These are phyloP conservation scores for Podabrus alpinus DNA, from an alignment of 2,888 invertebrate species.

Conservation along the genomic window DNA sequence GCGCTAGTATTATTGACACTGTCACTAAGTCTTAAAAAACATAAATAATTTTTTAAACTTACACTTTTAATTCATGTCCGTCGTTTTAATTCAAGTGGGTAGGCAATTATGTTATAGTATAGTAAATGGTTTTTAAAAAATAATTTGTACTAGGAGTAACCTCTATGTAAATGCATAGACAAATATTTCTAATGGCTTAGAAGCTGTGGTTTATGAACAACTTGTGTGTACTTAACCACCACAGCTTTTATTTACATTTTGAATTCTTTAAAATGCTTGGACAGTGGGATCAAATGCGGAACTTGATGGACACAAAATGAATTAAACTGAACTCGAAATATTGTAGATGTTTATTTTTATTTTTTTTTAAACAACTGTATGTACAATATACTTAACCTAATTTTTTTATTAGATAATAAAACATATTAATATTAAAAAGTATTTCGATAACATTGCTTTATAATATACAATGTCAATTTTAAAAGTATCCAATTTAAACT, in stretches of 20 bases:
- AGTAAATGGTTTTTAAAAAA: neutral
- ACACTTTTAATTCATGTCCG: neutral
- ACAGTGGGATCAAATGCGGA: slow-evolving; percentile 31
- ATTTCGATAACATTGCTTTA: neutral
- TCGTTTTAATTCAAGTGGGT: neutral
- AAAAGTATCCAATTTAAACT: neutral
- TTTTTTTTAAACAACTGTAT: slow-evolving; percentile 1
- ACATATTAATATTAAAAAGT: neutral
- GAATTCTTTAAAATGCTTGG: slow-evolving; percentile 43
- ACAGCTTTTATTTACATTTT: slow-evolving; percentile 43
- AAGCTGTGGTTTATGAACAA: slow-evolving; percentile 47
- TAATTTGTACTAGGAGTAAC: slow-evolving; percentile 44
- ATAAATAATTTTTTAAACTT: neutral
- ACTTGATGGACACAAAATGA: slow-evolving; percentile 3
- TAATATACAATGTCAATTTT: neutral
- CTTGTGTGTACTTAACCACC: slow-evolving; percentile 47
- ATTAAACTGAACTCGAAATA: neutral
- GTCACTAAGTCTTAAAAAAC: neutral
- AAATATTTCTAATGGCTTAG: slow-evolving; percentile 54
- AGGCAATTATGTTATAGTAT: neutral
- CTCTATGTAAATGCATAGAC: slow-evolving; percentile 49
- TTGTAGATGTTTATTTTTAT: neutral
- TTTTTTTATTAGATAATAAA: neutral
- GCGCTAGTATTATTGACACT: slow-evolving; percentile 1
- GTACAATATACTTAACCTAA: slow-evolving; percentile 1